These are phyloP conservation scores for Adelognathus sp. DNA, from an alignment of 2,888 invertebrate species.

Conservation along the genomic window DNA sequence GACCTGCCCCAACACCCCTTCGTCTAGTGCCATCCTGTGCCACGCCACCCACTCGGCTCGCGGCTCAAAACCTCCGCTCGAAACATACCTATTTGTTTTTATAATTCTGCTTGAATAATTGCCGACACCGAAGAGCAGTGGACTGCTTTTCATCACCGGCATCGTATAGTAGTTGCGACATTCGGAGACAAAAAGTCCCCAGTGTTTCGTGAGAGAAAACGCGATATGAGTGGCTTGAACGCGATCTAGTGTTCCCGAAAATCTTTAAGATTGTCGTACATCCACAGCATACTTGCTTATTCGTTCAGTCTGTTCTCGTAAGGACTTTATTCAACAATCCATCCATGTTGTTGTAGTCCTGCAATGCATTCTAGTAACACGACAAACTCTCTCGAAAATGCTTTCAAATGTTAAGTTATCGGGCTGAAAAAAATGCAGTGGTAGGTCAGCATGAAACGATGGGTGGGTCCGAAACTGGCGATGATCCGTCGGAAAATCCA, in stretches of 20 bases:
- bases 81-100: conserved; percentile 75
- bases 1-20: conserved; percentile 55
- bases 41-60: conserved; percentile 50
- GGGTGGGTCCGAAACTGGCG: too few relatives aligned
- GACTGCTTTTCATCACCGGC: conserved; percentile 16
- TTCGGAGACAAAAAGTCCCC: conserved; percentile 18
- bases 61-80: conserved; percentile 49
- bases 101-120: conserved; percentile 76
- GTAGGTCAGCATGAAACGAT: too few relatives aligned
- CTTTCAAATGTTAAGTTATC: too few relatives aligned
- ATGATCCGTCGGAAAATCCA: too few relatives aligned
- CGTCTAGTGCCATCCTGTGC: conserved; percentile 40
- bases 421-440: too few relatives aligned
- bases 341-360: too few relatives aligned
- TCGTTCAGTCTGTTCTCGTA: too few relatives aligned
- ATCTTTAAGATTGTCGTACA: background rate
- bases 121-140: conserved; percentile 57
- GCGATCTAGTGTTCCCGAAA: background rate
- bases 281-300: background rate
- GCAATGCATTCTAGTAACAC: too few relatives aligned
- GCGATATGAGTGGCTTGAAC: background rate
- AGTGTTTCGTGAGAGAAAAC: background rate
- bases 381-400: too few relatives aligned
- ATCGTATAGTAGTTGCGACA: conserved; percentile 28
- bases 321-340: too few relatives aligned